Conservation (phyloP, 2,113 vertebrate genomes). For the Anguilla rostrata region DNA sequence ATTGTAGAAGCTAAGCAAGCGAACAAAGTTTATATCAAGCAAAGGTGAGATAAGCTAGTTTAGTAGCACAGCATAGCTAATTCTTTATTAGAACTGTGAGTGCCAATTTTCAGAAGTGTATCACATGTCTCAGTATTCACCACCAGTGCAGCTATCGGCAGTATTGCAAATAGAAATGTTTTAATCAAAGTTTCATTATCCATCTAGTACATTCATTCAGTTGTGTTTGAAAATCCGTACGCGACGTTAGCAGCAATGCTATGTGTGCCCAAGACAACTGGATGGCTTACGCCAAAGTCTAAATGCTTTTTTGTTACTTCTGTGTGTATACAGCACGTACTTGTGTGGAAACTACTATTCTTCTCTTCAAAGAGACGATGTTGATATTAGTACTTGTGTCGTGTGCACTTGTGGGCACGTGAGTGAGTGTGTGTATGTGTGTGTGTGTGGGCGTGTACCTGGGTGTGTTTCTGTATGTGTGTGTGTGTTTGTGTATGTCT, state of each 20-base stretch:
- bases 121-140: background rate
- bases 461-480: slow-evolving; percentile 5
- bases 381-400: slow-evolving; percentile 12
- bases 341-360: slow-evolving; percentile 19
- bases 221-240: background rate
- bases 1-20: slow-evolving; percentile 13
- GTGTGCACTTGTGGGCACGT: background rate
- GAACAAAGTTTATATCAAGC: background rate
- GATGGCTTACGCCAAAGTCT: slow-evolving; percentile 28
- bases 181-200: background rate
- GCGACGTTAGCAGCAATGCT: background rate
- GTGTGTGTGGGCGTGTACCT: background rate
- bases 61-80: slow-evolving; percentile 9
- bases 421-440: background rate
- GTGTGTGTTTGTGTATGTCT: background rate
- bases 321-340: slow-evolving; percentile 19
- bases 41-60: background rate
- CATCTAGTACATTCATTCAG: background rate
- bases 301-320: background rate
- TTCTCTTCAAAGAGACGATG: background rate
- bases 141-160: background rate
- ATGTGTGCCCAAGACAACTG: slow-evolving; percentile 21
- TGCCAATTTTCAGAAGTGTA: background rate
- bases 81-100: background rate
- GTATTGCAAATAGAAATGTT: background rate